A percentile compares a stretch with the other conserved stretches of the same genome.
These are phyloP conservation scores for Sebastes umbrosus DNA, from an alignment of 2,797 vertebrate genomes.

Conservation along the genomic window DNA sequence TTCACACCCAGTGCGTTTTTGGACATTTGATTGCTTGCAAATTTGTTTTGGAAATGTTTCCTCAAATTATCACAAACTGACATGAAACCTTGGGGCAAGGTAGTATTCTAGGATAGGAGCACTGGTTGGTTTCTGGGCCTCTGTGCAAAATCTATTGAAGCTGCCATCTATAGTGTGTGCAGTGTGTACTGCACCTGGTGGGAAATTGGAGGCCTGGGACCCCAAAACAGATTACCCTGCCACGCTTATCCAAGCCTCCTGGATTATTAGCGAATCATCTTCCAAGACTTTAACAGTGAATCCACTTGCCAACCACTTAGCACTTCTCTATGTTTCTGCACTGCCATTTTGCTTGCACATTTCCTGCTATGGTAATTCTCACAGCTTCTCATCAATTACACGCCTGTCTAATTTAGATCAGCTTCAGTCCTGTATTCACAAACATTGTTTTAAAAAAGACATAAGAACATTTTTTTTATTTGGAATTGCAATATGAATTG, in stretches of 20 bases:
- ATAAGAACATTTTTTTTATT: background rate
- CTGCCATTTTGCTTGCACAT: conserved; percentile 1
- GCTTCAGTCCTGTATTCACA: background rate
- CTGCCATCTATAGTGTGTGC: background rate
- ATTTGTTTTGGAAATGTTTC: background rate
- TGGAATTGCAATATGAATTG: conserved; percentile 22
- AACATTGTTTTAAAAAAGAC: background rate
- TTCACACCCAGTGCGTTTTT: background rate
- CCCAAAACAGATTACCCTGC: background rate
- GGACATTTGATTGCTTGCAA: background rate
- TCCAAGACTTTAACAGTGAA: conserved; percentile 1
- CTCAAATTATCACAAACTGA: conserved; percentile 1
- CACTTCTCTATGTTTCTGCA: conserved; percentile 2
- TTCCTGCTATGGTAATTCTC: background rate
- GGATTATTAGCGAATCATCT: background rate
- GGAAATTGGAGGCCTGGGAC: background rate
- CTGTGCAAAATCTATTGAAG: background rate
- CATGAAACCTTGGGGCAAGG: background rate
- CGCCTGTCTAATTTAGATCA: conserved; percentile 4
- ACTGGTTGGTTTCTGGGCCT: background rate
- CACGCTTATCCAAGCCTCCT: background rate
- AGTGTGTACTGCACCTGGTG: background rate
- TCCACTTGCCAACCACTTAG: background rate
- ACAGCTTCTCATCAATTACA: conserved; percentile 3
- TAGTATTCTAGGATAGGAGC: background rate